phyloP scores from a whole-genome alignment of 37 sponge, comb jelly and placozoan genomes.

The Beroe ovata region DNA sequence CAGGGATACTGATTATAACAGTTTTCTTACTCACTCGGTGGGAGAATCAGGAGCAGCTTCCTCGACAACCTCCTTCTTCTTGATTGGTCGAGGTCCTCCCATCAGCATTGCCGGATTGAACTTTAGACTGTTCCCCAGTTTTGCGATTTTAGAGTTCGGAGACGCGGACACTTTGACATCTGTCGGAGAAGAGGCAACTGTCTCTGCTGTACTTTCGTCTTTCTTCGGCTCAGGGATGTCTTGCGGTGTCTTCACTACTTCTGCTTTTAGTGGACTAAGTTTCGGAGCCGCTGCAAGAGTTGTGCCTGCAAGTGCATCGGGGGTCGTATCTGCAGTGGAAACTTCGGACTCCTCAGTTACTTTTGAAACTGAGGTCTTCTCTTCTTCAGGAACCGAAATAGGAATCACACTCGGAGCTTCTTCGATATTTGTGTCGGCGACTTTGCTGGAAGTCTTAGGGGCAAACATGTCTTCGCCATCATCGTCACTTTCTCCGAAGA shows the following conservation, averaged over 20 bases:
- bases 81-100: conserved; percentile 2
- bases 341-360: neutral
- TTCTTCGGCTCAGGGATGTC: neutral
- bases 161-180: neutral
- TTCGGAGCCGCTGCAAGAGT: neutral
- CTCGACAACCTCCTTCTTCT: neutral
- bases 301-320: neutral
- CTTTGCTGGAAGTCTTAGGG: neutral
- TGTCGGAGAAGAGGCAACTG: neutral
- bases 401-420: neutral
- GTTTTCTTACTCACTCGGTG: neutral
- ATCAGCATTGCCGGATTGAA: conserved; percentile 44
- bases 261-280: no score
- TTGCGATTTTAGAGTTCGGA: conserved; percentile 23
- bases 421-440: neutral
- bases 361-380: neutral
- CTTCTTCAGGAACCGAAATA: neutral
- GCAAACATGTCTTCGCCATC: neutral
- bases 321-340: neutral
- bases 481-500: neutral
- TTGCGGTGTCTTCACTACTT: neutral
- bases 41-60: neutral
- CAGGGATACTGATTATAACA: no score
- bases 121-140: neutral
- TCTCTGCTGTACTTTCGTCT: neutral